These are phyloP conservation scores for Nestor notabilis DNA, from an alignment of 2,113 vertebrate genomes.

Conservation along the genomic window DNA sequence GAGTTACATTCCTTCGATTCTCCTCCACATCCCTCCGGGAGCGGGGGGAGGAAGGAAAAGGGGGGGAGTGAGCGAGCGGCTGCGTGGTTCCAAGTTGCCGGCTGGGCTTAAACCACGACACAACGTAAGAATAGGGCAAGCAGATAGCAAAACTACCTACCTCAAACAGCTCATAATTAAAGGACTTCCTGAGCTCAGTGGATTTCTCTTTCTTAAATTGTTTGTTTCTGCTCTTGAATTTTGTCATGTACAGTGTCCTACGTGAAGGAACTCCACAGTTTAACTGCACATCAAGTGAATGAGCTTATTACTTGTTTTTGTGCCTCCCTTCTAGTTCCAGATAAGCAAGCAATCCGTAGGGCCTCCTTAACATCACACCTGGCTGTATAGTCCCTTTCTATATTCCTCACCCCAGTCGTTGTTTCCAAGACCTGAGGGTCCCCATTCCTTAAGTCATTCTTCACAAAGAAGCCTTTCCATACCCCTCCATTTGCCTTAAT, in stretches of 20 bases:
- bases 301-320: not conserved
- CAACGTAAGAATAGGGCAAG: not conserved
- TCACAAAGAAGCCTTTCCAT: not conserved
- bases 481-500: not conserved
- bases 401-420: not conserved
- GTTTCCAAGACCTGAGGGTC: not conserved
- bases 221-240: not conserved
- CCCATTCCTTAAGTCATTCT: not conserved
- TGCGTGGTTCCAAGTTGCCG: too few species aligned
- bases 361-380: not conserved
- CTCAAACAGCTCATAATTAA: not conserved
- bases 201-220: not conserved
- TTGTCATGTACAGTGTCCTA: not conserved
- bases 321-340: not conserved
- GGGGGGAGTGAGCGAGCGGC: too few species aligned
- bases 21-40: too few species aligned
- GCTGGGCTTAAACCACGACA: too few species aligned
- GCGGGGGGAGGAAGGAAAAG: too few species aligned
- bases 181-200: not conserved
- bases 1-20: too few species aligned
- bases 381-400: not conserved
- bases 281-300: not conserved
- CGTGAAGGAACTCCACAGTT: not conserved
- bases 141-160: not conserved
- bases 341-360: not conserved